Percentiles rank a stretch among this genome's conserved stretches.
phyloP scores from a whole-genome alignment of 2,113 vertebrate genomes.

The Malurus melanocephalus region DNA sequence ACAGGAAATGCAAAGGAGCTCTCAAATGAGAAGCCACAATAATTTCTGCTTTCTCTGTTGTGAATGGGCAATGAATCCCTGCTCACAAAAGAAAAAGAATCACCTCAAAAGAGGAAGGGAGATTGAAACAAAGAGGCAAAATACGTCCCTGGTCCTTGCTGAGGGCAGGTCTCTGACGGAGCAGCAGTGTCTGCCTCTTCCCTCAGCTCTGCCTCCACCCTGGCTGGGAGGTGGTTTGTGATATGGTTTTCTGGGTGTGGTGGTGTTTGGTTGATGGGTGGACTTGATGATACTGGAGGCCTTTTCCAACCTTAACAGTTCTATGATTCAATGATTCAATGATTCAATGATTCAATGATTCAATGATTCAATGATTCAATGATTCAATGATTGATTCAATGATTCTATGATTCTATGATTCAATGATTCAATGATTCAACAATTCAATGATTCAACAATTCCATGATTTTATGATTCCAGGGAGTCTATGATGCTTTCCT shows the following conservation, averaged over 20 bases:
- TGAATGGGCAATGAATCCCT: background rate
- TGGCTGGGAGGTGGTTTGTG: background rate
- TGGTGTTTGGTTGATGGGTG: background rate
- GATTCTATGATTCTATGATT: background rate
- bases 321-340: background rate
- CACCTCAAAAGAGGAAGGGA: background rate
- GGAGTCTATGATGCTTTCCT: background rate
- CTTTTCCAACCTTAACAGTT: background rate
- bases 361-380: background rate
- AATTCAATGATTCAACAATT: background rate
- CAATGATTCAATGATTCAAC: background rate
- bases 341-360: background rate
- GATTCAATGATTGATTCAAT: no score
- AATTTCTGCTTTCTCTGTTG: background rate
- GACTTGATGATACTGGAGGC: background rate
- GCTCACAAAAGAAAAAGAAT: background rate
- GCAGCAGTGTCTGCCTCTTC: background rate
- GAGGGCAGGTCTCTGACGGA: background rate
- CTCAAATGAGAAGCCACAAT: background rate
- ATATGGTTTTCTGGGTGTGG: background rate
- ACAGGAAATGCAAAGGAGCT: background rate
- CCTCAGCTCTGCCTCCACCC: background rate
- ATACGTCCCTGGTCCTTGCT: fast-evolving
- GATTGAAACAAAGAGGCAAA: background rate
- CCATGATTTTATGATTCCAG: background rate